Evolutionary conservation across 23 tunicate genomes (phyloP).

Genomic region (Diplosoma virens): DNA sequence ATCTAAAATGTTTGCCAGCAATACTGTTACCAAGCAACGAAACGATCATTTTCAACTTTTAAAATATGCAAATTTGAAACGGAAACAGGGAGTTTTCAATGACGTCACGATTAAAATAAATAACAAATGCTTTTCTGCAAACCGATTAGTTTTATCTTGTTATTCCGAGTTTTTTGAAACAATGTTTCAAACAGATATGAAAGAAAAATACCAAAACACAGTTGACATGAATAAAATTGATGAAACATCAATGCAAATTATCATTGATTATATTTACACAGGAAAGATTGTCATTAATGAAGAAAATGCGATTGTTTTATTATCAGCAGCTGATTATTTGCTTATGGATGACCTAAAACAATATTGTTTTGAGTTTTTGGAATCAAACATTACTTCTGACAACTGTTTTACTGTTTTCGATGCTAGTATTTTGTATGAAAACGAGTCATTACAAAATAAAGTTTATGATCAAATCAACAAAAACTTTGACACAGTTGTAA

Average conservation of each 20-base stretch:
- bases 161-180: not conserved
- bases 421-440: not conserved
- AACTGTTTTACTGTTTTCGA: not conserved
- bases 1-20: too few relatives aligned
- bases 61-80: too few relatives aligned
- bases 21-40: too few relatives aligned
- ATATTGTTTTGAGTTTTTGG: not conserved
- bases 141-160: not conserved
- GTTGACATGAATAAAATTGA: not conserved
- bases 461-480: not conserved
- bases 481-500: not conserved
- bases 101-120: too few relatives aligned
- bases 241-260: not conserved
- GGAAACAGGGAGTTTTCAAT: too few relatives aligned
- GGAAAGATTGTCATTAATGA: not conserved
- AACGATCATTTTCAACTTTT: too few relatives aligned
- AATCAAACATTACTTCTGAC: not conserved
- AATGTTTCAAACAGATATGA: not conserved
- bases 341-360: not conserved
- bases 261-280: not conserved
- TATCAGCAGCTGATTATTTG: not conserved
- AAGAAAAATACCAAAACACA: not conserved
- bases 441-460: not conserved
- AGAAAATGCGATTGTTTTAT: not conserved
- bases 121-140: slow-evolving; percentile 2